Percentiles rank a stretch among this genome's conserved stretches.
Evolutionary conservation across 2,113 vertebrate species (phyloP).

Genomic region (Heterotilapia buettikoferi): DNA sequence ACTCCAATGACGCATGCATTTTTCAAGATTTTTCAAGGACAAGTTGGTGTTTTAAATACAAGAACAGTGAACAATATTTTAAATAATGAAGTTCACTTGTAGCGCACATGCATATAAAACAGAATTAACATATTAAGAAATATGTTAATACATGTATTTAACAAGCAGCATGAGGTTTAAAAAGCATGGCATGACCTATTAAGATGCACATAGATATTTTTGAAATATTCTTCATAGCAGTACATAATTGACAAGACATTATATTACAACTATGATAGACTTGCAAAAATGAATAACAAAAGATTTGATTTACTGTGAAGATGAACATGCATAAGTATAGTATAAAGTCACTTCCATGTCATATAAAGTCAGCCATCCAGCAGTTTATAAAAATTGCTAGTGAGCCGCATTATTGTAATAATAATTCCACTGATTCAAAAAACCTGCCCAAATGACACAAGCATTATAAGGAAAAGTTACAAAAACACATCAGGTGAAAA

Average conservation of each 20-base stretch:
- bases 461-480: neutral
- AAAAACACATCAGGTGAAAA: neutral
- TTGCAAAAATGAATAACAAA: slow-evolving; percentile 20
- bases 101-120: neutral
- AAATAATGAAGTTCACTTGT: slow-evolving; percentile 29
- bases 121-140: neutral
- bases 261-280: neutral
- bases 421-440: neutral
- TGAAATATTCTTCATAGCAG: neutral
- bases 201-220: neutral
- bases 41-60: neutral
- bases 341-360: neutral
- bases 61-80: neutral
- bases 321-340: neutral
- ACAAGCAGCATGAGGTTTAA: neutral
- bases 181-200: neutral
- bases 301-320: neutral
- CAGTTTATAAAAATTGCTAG: neutral
- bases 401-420: neutral
- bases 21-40: neutral
- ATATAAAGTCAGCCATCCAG: neutral
- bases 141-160: neutral
- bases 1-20: slow-evolving; percentile 29
- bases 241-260: neutral
- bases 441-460: neutral